phyloP scores from a whole-genome alignment of 1,140 invertebrate species.

The Littorina saxatilis region DNA sequence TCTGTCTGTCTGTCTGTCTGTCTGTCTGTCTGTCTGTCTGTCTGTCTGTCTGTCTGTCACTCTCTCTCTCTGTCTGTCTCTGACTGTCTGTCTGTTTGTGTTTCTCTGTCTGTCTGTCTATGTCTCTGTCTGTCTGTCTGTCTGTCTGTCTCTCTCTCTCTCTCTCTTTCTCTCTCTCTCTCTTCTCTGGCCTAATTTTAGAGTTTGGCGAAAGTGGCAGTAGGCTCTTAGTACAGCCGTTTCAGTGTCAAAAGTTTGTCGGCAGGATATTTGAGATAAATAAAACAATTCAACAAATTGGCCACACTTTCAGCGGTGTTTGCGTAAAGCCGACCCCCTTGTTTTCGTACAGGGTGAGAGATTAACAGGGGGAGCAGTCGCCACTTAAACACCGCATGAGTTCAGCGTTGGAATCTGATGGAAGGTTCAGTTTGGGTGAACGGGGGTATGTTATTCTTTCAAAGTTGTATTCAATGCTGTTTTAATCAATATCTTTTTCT shows the following conservation, averaged over 20 bases:
- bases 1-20: background rate
- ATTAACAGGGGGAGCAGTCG: background rate
- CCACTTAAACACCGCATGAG: background rate
- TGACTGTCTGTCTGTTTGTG: background rate
- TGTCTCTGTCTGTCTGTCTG: background rate
- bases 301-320: slow-evolving; percentile 8
- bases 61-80: no score
- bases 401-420: background rate
- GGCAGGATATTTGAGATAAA: slow-evolving; percentile 12
- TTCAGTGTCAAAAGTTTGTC: slow-evolving; percentile 16
- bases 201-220: background rate
- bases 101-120: background rate
- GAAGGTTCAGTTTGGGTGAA: no score
- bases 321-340: background rate
- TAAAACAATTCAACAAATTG: slow-evolving; percentile 12
- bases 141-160: background rate
- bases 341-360: slow-evolving; percentile 13
- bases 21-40: background rate
- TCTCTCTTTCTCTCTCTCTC: background rate
- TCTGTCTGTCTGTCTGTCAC: no score
- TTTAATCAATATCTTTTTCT: no score
- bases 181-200: no score
- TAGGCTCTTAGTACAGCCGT: background rate
- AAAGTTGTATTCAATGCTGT: no score
- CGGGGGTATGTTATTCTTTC: no score